Percentiles rank a stretch among this genome's conserved stretches.
These are phyloP conservation scores for Megamerina dolium DNA, from an alignment of 2,888 invertebrate species.

Conservation along the genomic window DNA sequence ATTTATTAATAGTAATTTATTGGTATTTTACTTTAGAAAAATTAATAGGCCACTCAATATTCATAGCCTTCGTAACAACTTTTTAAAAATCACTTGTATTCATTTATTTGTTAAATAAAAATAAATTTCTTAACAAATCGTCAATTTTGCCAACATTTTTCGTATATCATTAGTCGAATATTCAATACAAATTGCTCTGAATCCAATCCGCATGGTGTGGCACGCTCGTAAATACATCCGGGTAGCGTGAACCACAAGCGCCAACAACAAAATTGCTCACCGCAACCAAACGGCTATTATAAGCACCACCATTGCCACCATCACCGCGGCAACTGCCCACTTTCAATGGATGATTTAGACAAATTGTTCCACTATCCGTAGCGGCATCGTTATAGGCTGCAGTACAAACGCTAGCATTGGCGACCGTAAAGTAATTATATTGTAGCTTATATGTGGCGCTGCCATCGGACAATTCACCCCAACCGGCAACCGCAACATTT, in stretches of 20 bases:
- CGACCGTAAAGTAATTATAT: slow-evolving; percentile 21
- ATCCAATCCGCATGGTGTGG: slow-evolving; percentile 27
- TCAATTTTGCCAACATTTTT: too few relatives aligned
- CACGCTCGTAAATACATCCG: slow-evolving; percentile 34
- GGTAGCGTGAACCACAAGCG: slow-evolving; percentile 38
- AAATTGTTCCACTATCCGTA: slow-evolving; percentile 27
- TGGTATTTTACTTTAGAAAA: too few relatives aligned
- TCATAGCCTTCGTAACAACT: too few relatives aligned
- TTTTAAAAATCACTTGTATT: too few relatives aligned
- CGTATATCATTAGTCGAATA: not conserved
- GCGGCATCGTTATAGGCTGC: slow-evolving; percentile 26
- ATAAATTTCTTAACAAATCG: too few relatives aligned
- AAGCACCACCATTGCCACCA: slow-evolving; percentile 38
- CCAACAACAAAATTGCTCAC: slow-evolving; percentile 36
- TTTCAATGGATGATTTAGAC: slow-evolving; percentile 32
- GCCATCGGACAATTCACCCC: slow-evolving; percentile 34
- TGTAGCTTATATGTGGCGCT: slow-evolving; percentile 31
- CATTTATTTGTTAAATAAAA: too few relatives aligned
- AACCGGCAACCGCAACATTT: slow-evolving; percentile 37
- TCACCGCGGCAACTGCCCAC: slow-evolving; percentile 43
- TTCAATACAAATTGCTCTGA: slow-evolving; percentile 23
- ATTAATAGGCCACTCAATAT: too few relatives aligned
- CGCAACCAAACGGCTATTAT: slow-evolving; percentile 32
- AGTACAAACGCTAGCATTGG: slow-evolving; percentile 23
- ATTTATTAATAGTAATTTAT: too few relatives aligned